These are phyloP conservation scores for Micrasema minimum DNA, from an alignment of 1,140 invertebrate genomes.

Conservation along the genomic window DNA sequence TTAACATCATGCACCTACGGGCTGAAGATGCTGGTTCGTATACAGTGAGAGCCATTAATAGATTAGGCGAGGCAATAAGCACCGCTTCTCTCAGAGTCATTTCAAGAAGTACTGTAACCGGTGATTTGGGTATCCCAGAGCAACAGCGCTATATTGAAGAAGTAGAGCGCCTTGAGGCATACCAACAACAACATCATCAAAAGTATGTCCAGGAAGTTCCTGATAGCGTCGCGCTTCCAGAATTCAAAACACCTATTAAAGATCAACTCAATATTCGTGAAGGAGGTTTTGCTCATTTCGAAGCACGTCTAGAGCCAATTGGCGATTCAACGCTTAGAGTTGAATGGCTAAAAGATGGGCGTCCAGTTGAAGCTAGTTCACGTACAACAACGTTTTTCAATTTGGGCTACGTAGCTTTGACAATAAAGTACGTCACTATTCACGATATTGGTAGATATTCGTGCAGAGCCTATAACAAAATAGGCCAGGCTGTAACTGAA, in stretches of 20 bases:
- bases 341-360: slow-evolving; percentile 96
- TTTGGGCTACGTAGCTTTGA: slow-evolving; percentile 96
- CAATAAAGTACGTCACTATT: slow-evolving; percentile 91
- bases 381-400: slow-evolving; percentile 95
- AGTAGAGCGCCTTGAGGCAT: slow-evolving; percentile 92
- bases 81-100: slow-evolving; percentile 82
- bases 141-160: slow-evolving; percentile 93
- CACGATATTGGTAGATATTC: slow-evolving; percentile 94
- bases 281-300: slow-evolving; percentile 95
- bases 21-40: slow-evolving; percentile 93
- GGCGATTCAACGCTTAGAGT: slow-evolving; percentile 92
- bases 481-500: slow-evolving; percentile 89
- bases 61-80: slow-evolving; percentile 85
- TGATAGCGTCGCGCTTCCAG: slow-evolving; percentile 82
- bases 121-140: slow-evolving; percentile 89
- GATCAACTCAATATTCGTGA: slow-evolving; percentile 90
- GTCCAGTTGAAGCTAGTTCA: slow-evolving; percentile 89
- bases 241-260: slow-evolving; percentile 93
- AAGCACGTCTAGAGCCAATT: slow-evolving; percentile 92
- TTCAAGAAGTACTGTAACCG: slow-evolving; percentile 81
- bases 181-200: slow-evolving; percentile 81
- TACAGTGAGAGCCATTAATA: slow-evolving; percentile 89
- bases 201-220: slow-evolving; percentile 81
- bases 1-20: slow-evolving; percentile 97
- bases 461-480: slow-evolving; percentile 86